Base-by-base conservation (phyloP, 92 coral and sea anemone species). In the Pocillopora grandis region DNA sequence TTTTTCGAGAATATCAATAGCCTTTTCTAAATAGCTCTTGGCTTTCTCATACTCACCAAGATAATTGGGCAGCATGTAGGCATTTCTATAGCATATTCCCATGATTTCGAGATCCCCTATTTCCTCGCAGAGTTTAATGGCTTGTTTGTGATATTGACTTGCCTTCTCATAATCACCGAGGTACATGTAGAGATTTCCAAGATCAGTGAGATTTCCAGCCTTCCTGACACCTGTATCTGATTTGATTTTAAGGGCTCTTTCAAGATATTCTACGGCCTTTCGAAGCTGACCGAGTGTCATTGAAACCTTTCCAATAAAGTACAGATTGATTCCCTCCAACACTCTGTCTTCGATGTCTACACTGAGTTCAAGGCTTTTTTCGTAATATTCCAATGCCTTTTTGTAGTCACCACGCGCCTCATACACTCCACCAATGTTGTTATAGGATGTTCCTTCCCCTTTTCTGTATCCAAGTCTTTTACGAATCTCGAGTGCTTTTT, bases 301-400 rank as follows among this genome's bases (percentile, higher is more conserved):
- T 12, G 21, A 67, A 67, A 67, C 37, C 18, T 67, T 67, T 12
- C 72, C 72, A 67, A 67, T 67, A 27, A 67, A 67, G 3, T n/a
- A 12, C 36, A 67, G 12, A 23, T 67, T 67, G 0, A 0, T 0
- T 67, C 18, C 72, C 72, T 67, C 72, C 33, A 67, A 5, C 12
- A 35, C 15, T 23, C 37, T 21, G 72, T 84, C 75, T 1, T 71
- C 3, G 13, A 52, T 19, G 1, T 33, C 12, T 35, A 75, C n/a
- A 74, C 62, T 37, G 14, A 84, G 27, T 66, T 14, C 11, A 31
- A 76, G 66, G 57, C 76, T 67, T 66, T 85, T 77, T 23, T 85
- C 12, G 69, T 60, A 62, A 66, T 35, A 67, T 37, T 67, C 72
- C 0, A 67, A 18, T 23, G 72, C 72, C 42, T 23, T 67, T 21